Percentiles rank a stretch among this genome's conserved stretches.
phyloP scores from a whole-genome alignment of 2,888 invertebrate genomes.

The Cryptus armator region DNA sequence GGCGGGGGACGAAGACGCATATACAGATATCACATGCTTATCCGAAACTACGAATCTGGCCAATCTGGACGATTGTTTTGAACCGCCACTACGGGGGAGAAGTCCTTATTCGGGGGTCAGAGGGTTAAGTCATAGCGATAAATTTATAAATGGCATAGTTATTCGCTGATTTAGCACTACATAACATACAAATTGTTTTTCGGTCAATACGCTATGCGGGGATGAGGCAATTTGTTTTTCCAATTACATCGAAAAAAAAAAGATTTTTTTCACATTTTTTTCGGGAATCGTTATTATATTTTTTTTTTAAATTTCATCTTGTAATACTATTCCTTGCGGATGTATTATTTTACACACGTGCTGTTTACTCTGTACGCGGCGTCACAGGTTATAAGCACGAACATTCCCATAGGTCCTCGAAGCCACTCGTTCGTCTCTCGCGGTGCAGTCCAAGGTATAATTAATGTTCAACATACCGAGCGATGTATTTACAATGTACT shows the following conservation, averaged over 20 bases:
- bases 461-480: not conserved
- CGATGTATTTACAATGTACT: not conserved
- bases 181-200: constrained; percentile 31
- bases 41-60: constrained; percentile 63
- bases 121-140: constrained; percentile 64
- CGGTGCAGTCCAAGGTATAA: not conserved
- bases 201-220: not conserved
- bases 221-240: not conserved
- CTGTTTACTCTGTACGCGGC: not conserved
- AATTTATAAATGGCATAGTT: constrained; percentile 61
- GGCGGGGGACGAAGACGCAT: constrained; percentile 56
- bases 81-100: constrained; percentile 63
- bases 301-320: too few relatives aligned
- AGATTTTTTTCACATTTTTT: too few relatives aligned
- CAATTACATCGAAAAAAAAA: not conserved
- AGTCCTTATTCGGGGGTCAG: constrained; percentile 71
- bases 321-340: not conserved
- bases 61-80: constrained; percentile 78
- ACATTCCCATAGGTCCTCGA: constrained; percentile 1
- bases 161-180: constrained; percentile 53
- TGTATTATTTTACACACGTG: not conserved
- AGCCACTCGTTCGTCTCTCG: not conserved
- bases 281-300: too few relatives aligned
- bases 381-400: not conserved
- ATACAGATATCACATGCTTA: constrained; percentile 60